Percentiles rank a stretch among this genome's conserved stretches.
These are phyloP conservation scores for Leptinotarsa lineolata DNA, from an alignment of 1,140 invertebrate species.

Conservation along the genomic window DNA sequence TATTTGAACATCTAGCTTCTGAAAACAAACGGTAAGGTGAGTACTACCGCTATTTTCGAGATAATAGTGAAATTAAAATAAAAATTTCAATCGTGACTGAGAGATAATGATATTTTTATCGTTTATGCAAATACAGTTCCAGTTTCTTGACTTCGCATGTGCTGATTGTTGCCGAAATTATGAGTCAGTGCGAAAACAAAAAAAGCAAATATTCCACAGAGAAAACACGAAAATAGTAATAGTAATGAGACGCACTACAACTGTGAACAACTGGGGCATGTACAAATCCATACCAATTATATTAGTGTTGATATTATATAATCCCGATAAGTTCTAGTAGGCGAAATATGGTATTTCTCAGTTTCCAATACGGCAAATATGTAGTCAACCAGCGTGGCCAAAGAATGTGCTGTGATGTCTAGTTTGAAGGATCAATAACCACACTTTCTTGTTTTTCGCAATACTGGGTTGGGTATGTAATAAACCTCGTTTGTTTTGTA, in stretches of 20 bases:
- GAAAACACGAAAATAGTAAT: background rate
- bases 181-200: background rate
- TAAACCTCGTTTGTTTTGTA: background rate
- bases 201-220: background rate
- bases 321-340: background rate
- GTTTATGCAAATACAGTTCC: background rate
- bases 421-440: background rate
- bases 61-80: background rate
- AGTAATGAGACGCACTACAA: background rate
- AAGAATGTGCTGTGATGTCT: background rate
- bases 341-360: conserved; percentile 2
- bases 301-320: background rate
- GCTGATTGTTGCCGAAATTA: background rate
- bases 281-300: background rate
- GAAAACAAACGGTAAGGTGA: background rate
- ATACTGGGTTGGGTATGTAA: background rate
- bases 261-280: background rate
- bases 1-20: too few species aligned
- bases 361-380: background rate
- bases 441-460: background rate
- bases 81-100: background rate
- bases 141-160: background rate
- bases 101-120: background rate
- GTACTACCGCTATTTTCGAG: background rate
- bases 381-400: background rate